Base-by-base conservation (phyloP, 2,888 invertebrate species). In the Mechanitis messenoides region DNA sequence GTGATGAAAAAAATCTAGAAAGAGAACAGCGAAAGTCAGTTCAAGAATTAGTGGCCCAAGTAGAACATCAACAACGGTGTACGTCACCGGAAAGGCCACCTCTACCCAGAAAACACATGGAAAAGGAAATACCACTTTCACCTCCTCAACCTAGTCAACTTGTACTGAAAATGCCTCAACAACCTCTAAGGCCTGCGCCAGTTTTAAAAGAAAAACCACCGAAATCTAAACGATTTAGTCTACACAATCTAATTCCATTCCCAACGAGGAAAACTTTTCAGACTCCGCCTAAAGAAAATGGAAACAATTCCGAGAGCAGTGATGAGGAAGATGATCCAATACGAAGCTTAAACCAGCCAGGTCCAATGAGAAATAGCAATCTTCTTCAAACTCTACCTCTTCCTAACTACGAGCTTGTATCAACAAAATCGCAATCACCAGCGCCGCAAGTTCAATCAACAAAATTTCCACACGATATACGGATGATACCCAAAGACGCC, bases 11-110 rank as follows among this genome's bases (percentile, higher is more conserved):
- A 50, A 69, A 69, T 50, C 71, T 79, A 33, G 82, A 79, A 57
- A 83, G 83, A 65, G 84, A 84, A 57, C 85, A 85, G 2, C 84
- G 92, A 54, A 92, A 88, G 69, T 91, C 92, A 0, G 93, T 93
- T 0, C 93, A 92, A 71, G 93, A 93, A 73, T 79, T 93, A 69
- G 92, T 93, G 33, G 93, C 92, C 1, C 90, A 91, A 74, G 92
- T 92, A 9, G 93, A 93, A 76, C 87, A 85, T 38, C 83, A 91
- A 58, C 86, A 88, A 61, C 75, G 86, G 75, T 73, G 84, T 73
- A 74, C 76, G 71, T 83, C 85, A 3, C 88, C 87, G 2, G 89
- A 87, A 62, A 79, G 87, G 72, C 66, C 84, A 71, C 74, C 75
- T 38, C 59, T 84, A 77, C 72, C 78, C 70, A 77, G 84, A 78